These are phyloP conservation scores for Hemiscyllium ocellatum DNA, from an alignment of 2,113 vertebrate genomes.

Conservation along the genomic window DNA sequence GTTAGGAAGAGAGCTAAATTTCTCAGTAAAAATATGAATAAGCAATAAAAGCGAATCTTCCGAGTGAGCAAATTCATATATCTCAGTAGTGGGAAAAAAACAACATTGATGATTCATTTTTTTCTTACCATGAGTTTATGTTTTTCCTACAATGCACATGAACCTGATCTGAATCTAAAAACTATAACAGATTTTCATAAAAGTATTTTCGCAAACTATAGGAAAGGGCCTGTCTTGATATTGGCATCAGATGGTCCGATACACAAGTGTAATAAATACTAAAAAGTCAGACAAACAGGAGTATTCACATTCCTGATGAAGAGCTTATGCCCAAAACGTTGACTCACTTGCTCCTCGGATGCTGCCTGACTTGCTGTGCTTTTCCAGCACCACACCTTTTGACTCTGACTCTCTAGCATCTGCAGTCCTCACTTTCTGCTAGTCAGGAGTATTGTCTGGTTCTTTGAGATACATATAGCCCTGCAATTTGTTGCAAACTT, in stretches of 20 bases:
- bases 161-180: background rate
- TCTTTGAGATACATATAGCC: background rate
- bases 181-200: background rate
- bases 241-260: background rate
- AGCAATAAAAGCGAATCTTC: background rate
- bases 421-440: no score
- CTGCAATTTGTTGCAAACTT: background rate
- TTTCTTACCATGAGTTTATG: background rate
- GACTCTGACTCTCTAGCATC: no score
- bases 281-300: background rate
- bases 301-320: no score
- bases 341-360: no score
- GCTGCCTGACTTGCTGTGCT: no score
- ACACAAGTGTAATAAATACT: background rate
- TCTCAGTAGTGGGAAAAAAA: background rate
- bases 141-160: background rate
- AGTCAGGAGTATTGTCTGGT: background rate
- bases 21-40: background rate
- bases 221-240: background rate
- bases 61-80: background rate
- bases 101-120: background rate
- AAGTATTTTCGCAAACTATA: background rate
- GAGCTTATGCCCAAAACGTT: no score
- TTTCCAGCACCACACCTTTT: no score
- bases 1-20: no score